Base-by-base conservation (phyloP, 2,797 vertebrate genomes). In the Ctenochaetus hawaiiensis region DNA sequence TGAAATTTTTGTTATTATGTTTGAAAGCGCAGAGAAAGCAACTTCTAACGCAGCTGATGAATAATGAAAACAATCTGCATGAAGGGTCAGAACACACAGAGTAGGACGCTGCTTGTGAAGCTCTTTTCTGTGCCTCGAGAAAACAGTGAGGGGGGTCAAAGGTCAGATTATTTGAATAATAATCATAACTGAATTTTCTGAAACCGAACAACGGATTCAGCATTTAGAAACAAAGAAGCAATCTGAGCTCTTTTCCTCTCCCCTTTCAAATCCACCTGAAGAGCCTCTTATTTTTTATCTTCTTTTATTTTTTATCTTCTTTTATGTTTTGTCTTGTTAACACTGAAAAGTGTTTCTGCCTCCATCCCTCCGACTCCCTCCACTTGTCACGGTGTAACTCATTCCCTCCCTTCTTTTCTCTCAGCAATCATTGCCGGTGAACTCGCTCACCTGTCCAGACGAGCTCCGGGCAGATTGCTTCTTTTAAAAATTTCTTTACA, bases 401-500 rank as follows among this genome's bases (percentile, higher is more conserved):
- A 54, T 43, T 41, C 56, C 53, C 62, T 45, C 12, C 12, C 8
- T 69, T 26, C 26, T 16, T 74, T 68, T 12, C 39, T 22, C 18
- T 13, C n/a, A 65, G 37, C 45, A 66, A 45, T 49, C 69, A 45
- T 58, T 23, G 9, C 61, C 20, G 8, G 23, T 45, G 23, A 43
- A 57, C n/a, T 53, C 61, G 52, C 41, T 47, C 23, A 85, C 64
- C 74, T 56, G 49, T 76, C 48, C 54, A 56, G 47, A 61, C 0
- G 12, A 74, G 53, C 77, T 66, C 2, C 20, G 20, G 34, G 71
- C 52, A 48, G 51, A 67, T 58, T 63, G 18, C 66, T 65, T 58
- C 83, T 80, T 85, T 88, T 70, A 80, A 67, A 71, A 67, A 70
- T 67, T 43, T 45, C 39, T 52, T 49, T 30, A 30, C 85, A 80